These are phyloP conservation scores for Gobius niger DNA, from an alignment of 2,113 vertebrate species.

Conservation along the genomic window DNA sequence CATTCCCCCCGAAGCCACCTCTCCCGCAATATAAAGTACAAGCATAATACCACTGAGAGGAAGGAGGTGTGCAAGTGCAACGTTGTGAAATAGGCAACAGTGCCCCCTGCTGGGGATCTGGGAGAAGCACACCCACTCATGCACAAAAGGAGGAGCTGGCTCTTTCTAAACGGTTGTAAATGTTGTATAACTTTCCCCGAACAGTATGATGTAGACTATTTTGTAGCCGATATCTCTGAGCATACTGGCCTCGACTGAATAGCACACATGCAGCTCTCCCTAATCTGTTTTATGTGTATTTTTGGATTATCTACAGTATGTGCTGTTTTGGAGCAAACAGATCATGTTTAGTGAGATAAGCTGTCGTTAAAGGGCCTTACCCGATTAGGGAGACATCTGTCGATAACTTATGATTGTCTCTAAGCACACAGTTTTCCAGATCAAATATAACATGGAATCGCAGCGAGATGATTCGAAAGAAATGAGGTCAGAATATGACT, in stretches of 20 bases:
- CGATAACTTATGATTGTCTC: no score
- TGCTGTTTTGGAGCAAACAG: constrained; percentile 12
- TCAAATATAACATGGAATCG: no score
- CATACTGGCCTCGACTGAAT: constrained; percentile 37
- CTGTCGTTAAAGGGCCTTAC: no score
- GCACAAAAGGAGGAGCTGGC: constrained; percentile 54
- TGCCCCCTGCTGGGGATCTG: constrained; percentile 64
- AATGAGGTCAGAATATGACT: no score
- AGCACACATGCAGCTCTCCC: constrained; percentile 23
- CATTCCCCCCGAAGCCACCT: constrained; percentile 9
- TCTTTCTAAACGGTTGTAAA: constrained; percentile 42
- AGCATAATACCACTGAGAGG: background rate
- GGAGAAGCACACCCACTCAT: constrained; percentile 10
- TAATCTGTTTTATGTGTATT: constrained; percentile 5
- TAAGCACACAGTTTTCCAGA: no score
- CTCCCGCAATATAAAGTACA: constrained; percentile 14
- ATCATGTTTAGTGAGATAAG: background rate
- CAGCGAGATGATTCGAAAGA: no score
- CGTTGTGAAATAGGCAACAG: constrained; percentile 34
- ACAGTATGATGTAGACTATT: constrained; percentile 49
- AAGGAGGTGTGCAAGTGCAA: background rate
- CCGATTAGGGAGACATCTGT: no score
- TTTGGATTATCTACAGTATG: constrained; percentile 3
- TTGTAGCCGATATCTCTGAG: constrained; percentile 41
- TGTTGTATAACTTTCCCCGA: constrained; percentile 31